Percentiles rank a stretch among this genome's conserved stretches.
These are phyloP conservation scores for Epizoanthus scotinus DNA, from an alignment of 92 coral and sea anemone species.

Conservation along the genomic window DNA sequence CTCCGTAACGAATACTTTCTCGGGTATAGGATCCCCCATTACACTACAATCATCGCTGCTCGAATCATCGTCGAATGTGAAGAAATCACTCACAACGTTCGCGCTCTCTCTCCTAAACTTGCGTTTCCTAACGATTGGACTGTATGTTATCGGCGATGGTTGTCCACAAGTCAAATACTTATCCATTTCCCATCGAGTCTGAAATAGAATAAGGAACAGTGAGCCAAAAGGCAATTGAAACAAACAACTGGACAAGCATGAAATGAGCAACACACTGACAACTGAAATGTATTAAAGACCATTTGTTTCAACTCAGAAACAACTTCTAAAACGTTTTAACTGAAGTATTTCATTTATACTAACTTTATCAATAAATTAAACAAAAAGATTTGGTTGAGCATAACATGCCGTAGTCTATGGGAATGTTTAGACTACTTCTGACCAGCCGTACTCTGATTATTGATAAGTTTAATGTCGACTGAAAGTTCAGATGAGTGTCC, in stretches of 20 bases:
- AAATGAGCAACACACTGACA: constrained; percentile 25
- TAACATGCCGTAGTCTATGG: background rate
- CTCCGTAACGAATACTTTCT: constrained; percentile 79
- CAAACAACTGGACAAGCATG: constrained; percentile 18
- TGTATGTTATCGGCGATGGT: constrained; percentile 81
- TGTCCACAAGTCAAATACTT: constrained; percentile 77
- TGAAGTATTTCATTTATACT: too few relatives aligned
- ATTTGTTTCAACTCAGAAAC: background rate
- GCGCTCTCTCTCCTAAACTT: constrained; percentile 99
- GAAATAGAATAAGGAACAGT: constrained; percentile 28
- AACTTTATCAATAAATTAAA: background rate
- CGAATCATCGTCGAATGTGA: constrained; percentile 88
- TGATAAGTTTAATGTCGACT: too few relatives aligned
- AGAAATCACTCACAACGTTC: constrained; percentile 94
- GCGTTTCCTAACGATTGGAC: constrained; percentile 84
- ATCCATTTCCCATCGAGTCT: constrained; percentile 98
- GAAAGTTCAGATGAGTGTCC: background rate
- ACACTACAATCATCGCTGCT: constrained; percentile 70
- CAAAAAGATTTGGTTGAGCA: background rate
- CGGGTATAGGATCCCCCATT: constrained; percentile 48
- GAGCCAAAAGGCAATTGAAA: background rate
- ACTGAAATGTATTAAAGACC: background rate
- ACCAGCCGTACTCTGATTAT: too few relatives aligned
- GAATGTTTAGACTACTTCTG: constrained; percentile 10
- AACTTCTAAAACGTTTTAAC: constrained; percentile 4